These are phyloP conservation scores for Caenorhabditis sulstoni DNA, from an alignment of 2,888 invertebrate genomes.

Conservation along the genomic window DNA sequence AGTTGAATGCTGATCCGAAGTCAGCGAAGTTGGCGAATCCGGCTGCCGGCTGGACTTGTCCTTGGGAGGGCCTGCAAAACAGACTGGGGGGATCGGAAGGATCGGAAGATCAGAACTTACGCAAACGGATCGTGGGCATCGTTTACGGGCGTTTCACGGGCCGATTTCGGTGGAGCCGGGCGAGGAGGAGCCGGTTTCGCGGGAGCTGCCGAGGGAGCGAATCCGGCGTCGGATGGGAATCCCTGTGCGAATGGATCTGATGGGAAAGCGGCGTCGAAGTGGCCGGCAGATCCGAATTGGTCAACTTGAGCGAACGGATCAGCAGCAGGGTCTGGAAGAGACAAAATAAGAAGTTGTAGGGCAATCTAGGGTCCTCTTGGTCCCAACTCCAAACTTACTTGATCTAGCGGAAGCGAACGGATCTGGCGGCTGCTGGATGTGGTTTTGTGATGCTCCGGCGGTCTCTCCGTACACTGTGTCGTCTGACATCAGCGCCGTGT, in stretches of 20 bases:
- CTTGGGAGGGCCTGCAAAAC: slow-evolving; percentile 57
- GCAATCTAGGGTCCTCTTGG: too few relatives aligned
- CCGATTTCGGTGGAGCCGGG: slow-evolving; percentile 68
- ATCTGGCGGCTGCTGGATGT: slow-evolving; percentile 63
- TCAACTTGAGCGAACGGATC: slow-evolving; percentile 69
- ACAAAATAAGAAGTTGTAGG: too few relatives aligned
- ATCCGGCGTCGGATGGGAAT: slow-evolving; percentile 42
- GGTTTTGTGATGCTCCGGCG: slow-evolving; percentile 38
- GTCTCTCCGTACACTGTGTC: slow-evolving; percentile 51
- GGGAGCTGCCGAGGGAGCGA: slow-evolving; percentile 18
- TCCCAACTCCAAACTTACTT: too few relatives aligned
- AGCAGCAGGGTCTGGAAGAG: slow-evolving; percentile 43
- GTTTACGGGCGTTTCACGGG: slow-evolving; percentile 64
- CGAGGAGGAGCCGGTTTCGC: slow-evolving; percentile 64
- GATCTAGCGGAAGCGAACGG: slow-evolving; percentile 57
- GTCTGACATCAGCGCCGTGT: slow-evolving; percentile 36
- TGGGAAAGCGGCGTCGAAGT: slow-evolving; percentile 59
- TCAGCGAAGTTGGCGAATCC: slow-evolving; percentile 76
- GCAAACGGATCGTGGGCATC: slow-evolving; percentile 72
- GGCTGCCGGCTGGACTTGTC: slow-evolving; percentile 39
- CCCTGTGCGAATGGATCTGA: slow-evolving; percentile 61
- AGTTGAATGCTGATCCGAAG: slow-evolving; percentile 67
- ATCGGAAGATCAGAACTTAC: slow-evolving; percentile 39
- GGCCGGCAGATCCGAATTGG: slow-evolving; percentile 57
- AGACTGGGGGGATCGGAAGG: neutral